Evolutionary conservation across 2,797 vertebrate genomes (phyloP), one percentile per base, ranked within the genome.

Genomic region (Percopsis omiscomaycus): DNA sequence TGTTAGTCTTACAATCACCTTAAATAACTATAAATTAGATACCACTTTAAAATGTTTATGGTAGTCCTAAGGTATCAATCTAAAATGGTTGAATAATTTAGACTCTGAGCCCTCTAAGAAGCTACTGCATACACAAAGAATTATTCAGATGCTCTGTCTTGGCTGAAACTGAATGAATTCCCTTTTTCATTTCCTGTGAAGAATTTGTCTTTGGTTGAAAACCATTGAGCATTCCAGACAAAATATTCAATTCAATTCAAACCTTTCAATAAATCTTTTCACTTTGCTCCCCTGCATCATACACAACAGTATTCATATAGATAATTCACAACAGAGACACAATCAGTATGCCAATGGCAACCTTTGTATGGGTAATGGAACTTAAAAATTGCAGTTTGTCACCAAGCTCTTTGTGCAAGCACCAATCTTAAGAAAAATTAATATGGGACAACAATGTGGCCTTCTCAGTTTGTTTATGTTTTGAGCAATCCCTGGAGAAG

Each of bases 171-270:
- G 10, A 55, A 0, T 46, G 8, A 4, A 5, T 44, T 63, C 11
- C 28, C 53, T 55, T 55, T 55, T n/a, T 55, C 8, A 53, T 55
- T 55, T 16, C 49, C 49, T 16, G 15, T 16, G 15, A 9, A 22
- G 5, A 22, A 10, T 15, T 15, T 5, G 49, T 15, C 49, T 51
- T 51, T 51, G 14, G 6, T 13, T 15, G 15, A 8, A 51, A 51
- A 15, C 16, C 15, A 16, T 48, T 48, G 47, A 48, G n/a, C 10
- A 48, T 45, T 0, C 0, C 11, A 49, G 45, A 71, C 44, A 16
- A 44, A 60, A 42, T 42, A 48, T 13, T 44, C 13, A 46, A 50
- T 61, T 62, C 8, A 56, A 54, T 61, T 56, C 37, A 57, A 2
- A 0, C 13, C 49, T 29, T 42, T 61, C 15, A 66, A n/a, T 6